Conservation (phyloP, 2,113 vertebrate species). For the Charina bottae region DNA sequence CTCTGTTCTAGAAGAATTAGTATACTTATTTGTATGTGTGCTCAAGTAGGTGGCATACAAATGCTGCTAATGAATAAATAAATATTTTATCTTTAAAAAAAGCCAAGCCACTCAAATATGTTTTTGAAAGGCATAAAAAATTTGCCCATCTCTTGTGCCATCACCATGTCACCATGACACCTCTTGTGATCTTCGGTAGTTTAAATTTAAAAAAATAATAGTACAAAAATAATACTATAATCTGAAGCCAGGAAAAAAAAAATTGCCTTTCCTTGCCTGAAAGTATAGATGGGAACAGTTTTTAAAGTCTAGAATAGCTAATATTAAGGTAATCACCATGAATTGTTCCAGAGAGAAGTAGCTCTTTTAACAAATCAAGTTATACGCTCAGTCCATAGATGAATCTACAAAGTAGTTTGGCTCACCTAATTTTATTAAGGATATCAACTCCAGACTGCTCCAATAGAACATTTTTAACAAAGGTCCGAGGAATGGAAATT, state of each 20-base stretch:
- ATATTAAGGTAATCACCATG: not conserved
- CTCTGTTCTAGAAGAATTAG: too few relatives aligned
- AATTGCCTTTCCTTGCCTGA: not conserved
- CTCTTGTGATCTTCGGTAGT: not conserved
- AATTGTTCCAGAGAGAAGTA: too few relatives aligned
- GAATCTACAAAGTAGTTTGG: not conserved
- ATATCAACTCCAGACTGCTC: slow-evolving; percentile 97
- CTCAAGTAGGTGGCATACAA: too few relatives aligned
- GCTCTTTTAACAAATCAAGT: not conserved
- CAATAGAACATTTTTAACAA: slow-evolving; percentile 93
- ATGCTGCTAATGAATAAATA: too few relatives aligned
- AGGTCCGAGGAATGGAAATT: slow-evolving; percentile 90
- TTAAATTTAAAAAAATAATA: not conserved
- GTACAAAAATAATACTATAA: not conserved
- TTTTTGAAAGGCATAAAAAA: too few relatives aligned
- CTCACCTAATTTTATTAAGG: slow-evolving; percentile 96
- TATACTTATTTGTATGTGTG: too few relatives aligned
- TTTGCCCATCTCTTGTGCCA: not conserved
- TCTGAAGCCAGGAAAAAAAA: not conserved
- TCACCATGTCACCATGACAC: not conserved
- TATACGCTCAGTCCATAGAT: not conserved
- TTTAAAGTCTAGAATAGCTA: not conserved
- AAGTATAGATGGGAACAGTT: not conserved
- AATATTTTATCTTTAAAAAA: too few relatives aligned
- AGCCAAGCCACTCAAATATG: too few relatives aligned